Evolutionary conservation across 92 coral and sea anemone genomes (phyloP).

Genomic region (Palythoa grandis): DNA sequence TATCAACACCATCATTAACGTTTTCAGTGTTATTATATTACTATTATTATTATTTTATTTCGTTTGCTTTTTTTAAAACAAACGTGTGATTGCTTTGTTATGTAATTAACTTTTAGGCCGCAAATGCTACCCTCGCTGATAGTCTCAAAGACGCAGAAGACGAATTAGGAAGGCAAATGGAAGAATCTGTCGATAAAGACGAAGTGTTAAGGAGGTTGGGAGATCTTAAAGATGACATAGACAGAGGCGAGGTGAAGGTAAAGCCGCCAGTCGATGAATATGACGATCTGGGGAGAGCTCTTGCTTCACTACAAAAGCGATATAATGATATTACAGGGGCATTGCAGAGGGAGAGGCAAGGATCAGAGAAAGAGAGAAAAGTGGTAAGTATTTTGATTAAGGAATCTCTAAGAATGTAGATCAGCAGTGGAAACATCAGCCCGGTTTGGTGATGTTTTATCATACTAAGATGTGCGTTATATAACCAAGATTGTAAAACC

Average conservation of each 20-base stretch:
- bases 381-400: slow-evolving; percentile 15
- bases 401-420: background rate
- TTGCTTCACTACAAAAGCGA: slow-evolving; percentile 78
- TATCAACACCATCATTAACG: no score
- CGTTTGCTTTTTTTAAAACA: background rate
- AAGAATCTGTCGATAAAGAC: slow-evolving; percentile 69
- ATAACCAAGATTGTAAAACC: no score
- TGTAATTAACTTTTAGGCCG: slow-evolving; percentile 48
- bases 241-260: slow-evolving; percentile 50
- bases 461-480: no score
- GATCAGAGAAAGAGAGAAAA: slow-evolving; percentile 49
- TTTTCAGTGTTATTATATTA: no score
- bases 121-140: slow-evolving; percentile 79
- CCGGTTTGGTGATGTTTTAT: background rate
- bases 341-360: slow-evolving; percentile 76
- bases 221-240: slow-evolving; percentile 74
- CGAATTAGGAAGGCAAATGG: slow-evolving; percentile 60
- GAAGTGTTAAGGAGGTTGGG: slow-evolving; percentile 76
- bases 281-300: slow-evolving; percentile 84
- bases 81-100: background rate
- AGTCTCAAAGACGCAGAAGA: slow-evolving; percentile 85
- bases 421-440: background rate
- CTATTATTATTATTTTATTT: background rate
- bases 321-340: slow-evolving; percentile 76
- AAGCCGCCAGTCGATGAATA: slow-evolving; percentile 71